Evolutionary conservation across 2,797 vertebrate genomes (phyloP).

Genomic region (Botia almorhae): DNA sequence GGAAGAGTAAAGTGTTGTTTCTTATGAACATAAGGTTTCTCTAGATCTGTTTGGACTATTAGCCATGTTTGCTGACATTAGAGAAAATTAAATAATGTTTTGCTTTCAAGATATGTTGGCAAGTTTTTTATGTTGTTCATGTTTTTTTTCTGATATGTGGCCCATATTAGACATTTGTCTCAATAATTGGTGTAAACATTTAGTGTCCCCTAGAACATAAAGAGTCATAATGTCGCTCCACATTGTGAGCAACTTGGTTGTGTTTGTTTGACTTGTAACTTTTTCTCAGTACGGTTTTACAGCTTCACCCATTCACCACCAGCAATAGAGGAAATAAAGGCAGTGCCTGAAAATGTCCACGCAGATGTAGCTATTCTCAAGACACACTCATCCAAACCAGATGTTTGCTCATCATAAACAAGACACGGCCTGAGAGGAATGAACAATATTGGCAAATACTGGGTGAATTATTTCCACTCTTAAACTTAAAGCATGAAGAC

Average conservation of each 20-base stretch:
- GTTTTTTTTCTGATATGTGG: too few species aligned
- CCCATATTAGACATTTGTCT: too few species aligned
- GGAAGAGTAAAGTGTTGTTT: too few species aligned
- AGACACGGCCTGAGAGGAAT: constrained; percentile 3
- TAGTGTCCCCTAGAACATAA: too few species aligned
- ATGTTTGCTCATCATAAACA: constrained; percentile 54
- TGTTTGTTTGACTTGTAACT: neutral
- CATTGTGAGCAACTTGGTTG: neutral
- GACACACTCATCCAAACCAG: constrained; percentile 38
- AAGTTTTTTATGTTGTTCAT: too few species aligned
- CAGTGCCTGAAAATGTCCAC: constrained; percentile 42
- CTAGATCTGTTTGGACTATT: too few species aligned
- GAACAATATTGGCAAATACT: constrained; percentile 38
- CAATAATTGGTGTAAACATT: neutral
- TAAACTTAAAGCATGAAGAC: neutral
- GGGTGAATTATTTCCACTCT: constrained; percentile 21
- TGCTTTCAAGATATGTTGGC: too few species aligned
- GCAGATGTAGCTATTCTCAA: constrained; percentile 36
- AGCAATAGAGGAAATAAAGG: constrained; percentile 17
- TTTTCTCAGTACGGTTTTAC: constrained; percentile 11
- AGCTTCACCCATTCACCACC: constrained; percentile 37
- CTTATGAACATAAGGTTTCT: too few species aligned
- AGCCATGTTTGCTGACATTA: too few species aligned
- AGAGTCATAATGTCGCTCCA: neutral
- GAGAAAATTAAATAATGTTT: too few species aligned